phyloP scores from a whole-genome alignment of 2,113 vertebrate species.

The Setophaga petechia region DNA sequence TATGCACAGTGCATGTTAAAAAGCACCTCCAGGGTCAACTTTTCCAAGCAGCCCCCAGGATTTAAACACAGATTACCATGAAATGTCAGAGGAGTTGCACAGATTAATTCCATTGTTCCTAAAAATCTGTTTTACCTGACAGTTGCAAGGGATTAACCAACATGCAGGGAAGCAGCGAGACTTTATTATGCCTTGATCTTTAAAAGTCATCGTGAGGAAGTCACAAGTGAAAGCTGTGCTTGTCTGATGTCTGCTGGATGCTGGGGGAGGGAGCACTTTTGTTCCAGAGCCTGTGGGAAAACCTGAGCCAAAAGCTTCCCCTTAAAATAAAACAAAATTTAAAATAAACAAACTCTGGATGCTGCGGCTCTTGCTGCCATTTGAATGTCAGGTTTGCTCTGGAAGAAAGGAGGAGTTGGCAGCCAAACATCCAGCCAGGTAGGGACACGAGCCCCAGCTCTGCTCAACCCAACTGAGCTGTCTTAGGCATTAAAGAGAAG shows the following conservation, averaged over 20 bases:
- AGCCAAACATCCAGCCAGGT: background rate
- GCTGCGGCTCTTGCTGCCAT: conserved; percentile 20
- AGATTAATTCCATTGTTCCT: conserved; percentile 43
- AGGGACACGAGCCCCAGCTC: background rate
- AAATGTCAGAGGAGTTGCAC: background rate
- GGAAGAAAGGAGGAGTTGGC: background rate
- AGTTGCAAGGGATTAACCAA: conserved; percentile 47
- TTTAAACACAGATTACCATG: background rate
- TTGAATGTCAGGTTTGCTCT: background rate
- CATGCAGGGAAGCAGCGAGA: background rate
- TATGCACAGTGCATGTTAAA: conserved; percentile 22
- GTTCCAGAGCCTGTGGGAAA: background rate
- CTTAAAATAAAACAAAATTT: conserved; percentile 8
- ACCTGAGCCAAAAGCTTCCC: background rate
- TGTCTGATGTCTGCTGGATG: background rate
- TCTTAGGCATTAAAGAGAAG: background rate
- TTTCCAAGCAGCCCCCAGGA: background rate
- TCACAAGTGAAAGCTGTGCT: background rate
- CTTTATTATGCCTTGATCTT: conserved; percentile 37
- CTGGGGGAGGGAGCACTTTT: background rate
- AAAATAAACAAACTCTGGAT: conserved; percentile 7
- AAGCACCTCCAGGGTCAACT: conserved; percentile 15
- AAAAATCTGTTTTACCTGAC: conserved; percentile 40
- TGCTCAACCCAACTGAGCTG: background rate
- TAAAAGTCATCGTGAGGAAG: conserved; percentile 22